phyloP scores from a whole-genome alignment of 2,797 vertebrate genomes.

The Poecilia picta region DNA sequence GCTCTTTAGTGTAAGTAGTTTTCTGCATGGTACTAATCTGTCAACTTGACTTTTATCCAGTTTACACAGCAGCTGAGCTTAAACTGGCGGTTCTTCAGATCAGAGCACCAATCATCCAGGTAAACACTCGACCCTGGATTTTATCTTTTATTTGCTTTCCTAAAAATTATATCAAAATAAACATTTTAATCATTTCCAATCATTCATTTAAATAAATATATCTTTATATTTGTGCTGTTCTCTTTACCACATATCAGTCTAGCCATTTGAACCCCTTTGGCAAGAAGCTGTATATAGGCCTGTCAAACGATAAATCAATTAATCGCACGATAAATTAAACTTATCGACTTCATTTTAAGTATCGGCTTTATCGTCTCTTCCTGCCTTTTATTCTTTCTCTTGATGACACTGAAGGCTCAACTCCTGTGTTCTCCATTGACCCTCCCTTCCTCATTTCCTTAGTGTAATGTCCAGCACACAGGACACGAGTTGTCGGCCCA shows the following conservation, averaged over 20 bases:
- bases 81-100: conserved; percentile 92
- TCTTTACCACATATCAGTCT: not conserved
- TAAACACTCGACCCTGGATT: conserved; percentile 52
- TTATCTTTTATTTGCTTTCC: not conserved
- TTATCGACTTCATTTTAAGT: too few relatives aligned
- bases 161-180: not conserved
- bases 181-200: not conserved
- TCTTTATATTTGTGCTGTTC: not conserved
- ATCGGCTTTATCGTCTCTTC: too few relatives aligned
- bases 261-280: not conserved
- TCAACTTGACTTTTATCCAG: conserved; percentile 67
- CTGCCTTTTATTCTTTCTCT: too few relatives aligned
- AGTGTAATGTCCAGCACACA: too few relatives aligned
- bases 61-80: conserved; percentile 85
- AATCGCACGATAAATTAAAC: too few relatives aligned
- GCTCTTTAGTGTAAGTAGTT: not conserved
- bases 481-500: too few relatives aligned
- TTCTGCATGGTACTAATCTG: not conserved
- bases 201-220: not conserved
- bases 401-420: too few relatives aligned
- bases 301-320: too few relatives aligned
- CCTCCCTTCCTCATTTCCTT: too few relatives aligned
- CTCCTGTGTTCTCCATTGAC: too few relatives aligned
- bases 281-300: not conserved
- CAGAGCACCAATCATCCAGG: conserved; percentile 92